These are phyloP conservation scores for Tipula unca DNA, from an alignment of 2,888 invertebrate genomes.

Conservation along the genomic window DNA sequence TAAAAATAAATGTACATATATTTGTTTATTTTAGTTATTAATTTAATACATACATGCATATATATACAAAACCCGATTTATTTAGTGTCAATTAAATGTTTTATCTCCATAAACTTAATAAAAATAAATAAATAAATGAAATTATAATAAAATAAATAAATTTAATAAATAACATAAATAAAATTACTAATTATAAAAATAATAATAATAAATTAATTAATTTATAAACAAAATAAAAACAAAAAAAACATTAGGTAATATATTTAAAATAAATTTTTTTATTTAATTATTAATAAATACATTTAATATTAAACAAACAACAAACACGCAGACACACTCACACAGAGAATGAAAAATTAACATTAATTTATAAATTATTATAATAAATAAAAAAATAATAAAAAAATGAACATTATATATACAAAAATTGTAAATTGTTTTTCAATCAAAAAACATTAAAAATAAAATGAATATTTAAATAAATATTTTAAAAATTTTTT, in stretches of 20 bases:
- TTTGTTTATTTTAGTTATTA: not conserved
- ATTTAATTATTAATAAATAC: not conserved
- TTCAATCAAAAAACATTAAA: conserved; percentile 4
- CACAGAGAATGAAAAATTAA: not conserved
- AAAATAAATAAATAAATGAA: not conserved
- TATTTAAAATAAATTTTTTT: not conserved
- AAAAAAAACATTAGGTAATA: not conserved
- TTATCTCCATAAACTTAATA: not conserved
- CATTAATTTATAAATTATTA: not conserved
- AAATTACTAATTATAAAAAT: not conserved
- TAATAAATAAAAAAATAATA: not conserved
- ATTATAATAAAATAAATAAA: not conserved
- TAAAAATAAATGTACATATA: not conserved
- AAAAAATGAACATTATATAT: not conserved
- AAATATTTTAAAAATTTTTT: not conserved
- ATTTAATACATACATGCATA: not conserved
- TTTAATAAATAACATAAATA: not conserved
- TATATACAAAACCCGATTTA: not conserved
- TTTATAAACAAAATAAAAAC: not conserved
- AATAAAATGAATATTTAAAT: not conserved
- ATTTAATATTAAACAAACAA: not conserved
- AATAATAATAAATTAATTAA: not conserved
- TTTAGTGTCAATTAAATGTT: conserved; percentile 14
- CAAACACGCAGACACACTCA: not conserved
- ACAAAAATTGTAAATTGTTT: not conserved